A percentile compares a stretch with the other conserved stretches of the same genome.
Conservation (phyloP, 2,113 vertebrate species). For the Syngnathoides biaculeatus region DNA sequence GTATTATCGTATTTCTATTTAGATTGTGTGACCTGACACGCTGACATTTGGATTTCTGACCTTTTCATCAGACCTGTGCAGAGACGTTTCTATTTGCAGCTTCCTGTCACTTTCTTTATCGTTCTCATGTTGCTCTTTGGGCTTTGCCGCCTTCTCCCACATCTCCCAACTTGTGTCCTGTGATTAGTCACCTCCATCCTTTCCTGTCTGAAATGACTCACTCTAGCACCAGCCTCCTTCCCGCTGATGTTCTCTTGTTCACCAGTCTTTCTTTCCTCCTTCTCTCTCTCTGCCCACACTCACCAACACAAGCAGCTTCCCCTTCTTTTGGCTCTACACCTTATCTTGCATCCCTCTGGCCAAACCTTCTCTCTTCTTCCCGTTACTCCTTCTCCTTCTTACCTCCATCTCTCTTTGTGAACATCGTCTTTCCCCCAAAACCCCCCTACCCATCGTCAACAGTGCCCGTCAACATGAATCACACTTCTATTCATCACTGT, state of each 20-base stretch:
- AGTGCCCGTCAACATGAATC: conserved; percentile 37
- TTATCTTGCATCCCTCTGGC: conserved; percentile 4
- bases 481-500: conserved; percentile 24
- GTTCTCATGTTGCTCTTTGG: conserved; percentile 12
- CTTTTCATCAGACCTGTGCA: conserved; percentile 41
- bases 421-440: conserved; percentile 9
- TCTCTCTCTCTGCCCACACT: conserved; percentile 8
- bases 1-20: conserved; percentile 12
- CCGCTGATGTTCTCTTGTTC: conserved; percentile 17
- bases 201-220: conserved; percentile 25
- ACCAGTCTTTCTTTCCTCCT: conserved; percentile 7
- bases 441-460: conserved; percentile 1
- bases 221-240: conserved; percentile 15
- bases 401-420: background rate
- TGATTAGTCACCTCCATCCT: conserved; percentile 23
- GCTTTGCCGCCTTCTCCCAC: conserved; percentile 38
- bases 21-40: conserved; percentile 21
- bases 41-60: conserved; percentile 26
- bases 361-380: background rate
- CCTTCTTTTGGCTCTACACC: background rate
- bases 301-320: background rate
- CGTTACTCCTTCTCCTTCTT: background rate
- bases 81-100: conserved; percentile 33
- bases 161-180: conserved; percentile 25
- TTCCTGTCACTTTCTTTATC: conserved; percentile 14